Evolutionary conservation across 1,140 invertebrate genomes (phyloP).

Genomic region (Aplysia californica): DNA sequence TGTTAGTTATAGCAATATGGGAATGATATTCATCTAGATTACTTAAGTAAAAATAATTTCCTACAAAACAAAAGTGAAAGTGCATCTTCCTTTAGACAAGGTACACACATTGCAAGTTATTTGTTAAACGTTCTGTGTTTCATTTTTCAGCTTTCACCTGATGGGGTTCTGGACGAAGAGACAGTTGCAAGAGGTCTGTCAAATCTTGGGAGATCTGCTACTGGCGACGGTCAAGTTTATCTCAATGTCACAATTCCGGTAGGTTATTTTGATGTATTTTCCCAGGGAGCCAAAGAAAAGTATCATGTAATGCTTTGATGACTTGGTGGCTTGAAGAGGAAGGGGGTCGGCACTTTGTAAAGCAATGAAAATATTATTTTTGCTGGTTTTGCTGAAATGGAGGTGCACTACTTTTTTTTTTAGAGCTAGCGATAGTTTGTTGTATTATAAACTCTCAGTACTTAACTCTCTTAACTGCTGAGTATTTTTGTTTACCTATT

Average conservation of each 20-base stretch:
- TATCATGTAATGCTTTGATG: not conserved
- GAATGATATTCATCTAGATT: too few relatives aligned
- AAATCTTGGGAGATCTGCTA: constrained; percentile 63
- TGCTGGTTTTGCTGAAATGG: not conserved
- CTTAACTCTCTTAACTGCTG: too few relatives aligned
- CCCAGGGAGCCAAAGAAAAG: not conserved
- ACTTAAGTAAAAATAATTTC: too few relatives aligned
- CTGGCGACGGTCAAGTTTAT: constrained; percentile 63
- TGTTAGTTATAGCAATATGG: too few relatives aligned
- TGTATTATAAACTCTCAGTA: too few relatives aligned
- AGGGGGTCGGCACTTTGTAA: not conserved
- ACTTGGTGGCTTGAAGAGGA: not conserved
- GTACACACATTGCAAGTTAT: too few relatives aligned
- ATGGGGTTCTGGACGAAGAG: constrained; percentile 64
- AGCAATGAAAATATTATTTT: not conserved
- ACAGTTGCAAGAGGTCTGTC: constrained; percentile 61
- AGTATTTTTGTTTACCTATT: too few relatives aligned
- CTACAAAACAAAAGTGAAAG: too few relatives aligned
- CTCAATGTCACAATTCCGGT: constrained; percentile 62
- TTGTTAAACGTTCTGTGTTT: too few relatives aligned
- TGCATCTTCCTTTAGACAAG: too few relatives aligned
- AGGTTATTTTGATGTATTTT: constrained; percentile 29
- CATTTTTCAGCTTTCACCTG: constrained; percentile 63
- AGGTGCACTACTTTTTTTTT: not conserved
- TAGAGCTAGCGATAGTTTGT: not conserved